These are phyloP conservation scores for Zalophus californianus DNA, from an alignment of 2,797 vertebrate genomes.

Conservation along the genomic window DNA sequence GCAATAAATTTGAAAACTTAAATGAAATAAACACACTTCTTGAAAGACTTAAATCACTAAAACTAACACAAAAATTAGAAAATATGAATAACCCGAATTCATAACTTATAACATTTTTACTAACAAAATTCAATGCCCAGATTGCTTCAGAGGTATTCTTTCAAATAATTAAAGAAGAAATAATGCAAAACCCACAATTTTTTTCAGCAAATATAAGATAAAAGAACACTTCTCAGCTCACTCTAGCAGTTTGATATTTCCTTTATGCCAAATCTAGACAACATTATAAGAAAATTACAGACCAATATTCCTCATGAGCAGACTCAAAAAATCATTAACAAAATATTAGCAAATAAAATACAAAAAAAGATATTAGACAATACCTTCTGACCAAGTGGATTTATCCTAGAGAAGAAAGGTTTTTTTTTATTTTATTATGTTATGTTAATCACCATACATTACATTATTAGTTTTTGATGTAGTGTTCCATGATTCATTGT, in stretches of 20 bases:
- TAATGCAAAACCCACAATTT: not conserved
- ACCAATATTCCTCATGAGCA: not conserved
- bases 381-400: not conserved
- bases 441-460: too few relatives aligned
- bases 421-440: too few relatives aligned
- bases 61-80: not conserved
- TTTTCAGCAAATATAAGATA: not conserved
- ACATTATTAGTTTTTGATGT: too few relatives aligned
- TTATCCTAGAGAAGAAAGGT: not conserved
- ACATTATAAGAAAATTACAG: not conserved
- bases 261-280: not conserved
- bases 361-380: conserved; percentile 17
- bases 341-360: not conserved
- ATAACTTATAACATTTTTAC: not conserved
- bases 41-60: not conserved
- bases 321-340: not conserved
- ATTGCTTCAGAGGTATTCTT: not conserved
- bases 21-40: not conserved
- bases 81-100: not conserved
- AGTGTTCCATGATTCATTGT: too few relatives aligned
- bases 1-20: conserved; percentile 8
- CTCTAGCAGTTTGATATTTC: not conserved
- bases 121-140: not conserved
- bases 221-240: not conserved
- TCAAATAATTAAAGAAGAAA: conserved; percentile 17